phyloP scores from a whole-genome alignment of 2,888 invertebrate species.

The Abrostola triplasia region DNA sequence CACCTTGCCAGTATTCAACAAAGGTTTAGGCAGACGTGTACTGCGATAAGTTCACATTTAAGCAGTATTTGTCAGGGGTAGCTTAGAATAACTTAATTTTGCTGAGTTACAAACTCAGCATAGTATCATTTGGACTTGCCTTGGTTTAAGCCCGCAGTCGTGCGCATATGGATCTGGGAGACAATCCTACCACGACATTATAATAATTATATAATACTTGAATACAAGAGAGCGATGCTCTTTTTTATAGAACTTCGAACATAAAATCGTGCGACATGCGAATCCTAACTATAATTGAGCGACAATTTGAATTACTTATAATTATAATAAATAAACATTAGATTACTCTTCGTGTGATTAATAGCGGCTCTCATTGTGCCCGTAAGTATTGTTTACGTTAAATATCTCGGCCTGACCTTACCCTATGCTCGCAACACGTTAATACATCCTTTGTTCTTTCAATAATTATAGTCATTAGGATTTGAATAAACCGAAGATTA shows the following conservation, averaged over 20 bases:
- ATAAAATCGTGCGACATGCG: slow-evolving; percentile 34
- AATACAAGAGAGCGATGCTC: too few relatives aligned
- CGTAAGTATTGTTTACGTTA: slow-evolving; percentile 23
- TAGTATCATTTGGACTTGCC: too few relatives aligned
- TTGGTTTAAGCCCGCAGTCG: too few relatives aligned
- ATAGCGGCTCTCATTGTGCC: slow-evolving; percentile 30
- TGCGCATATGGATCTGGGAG: too few relatives aligned
- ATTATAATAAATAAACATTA: slow-evolving; percentile 1
- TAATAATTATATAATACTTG: too few relatives aligned
- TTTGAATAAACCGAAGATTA: slow-evolving; percentile 16
- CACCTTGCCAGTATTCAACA: too few relatives aligned
- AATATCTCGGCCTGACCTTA: slow-evolving; percentile 29
- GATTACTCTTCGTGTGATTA: slow-evolving; percentile 4
- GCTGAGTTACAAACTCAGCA: too few relatives aligned
- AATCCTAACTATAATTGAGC: slow-evolving; percentile 3
- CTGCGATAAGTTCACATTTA: too few relatives aligned
- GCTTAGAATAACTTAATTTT: too few relatives aligned
- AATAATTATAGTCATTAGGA: slow-evolving; percentile 11
- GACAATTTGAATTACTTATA: background rate
- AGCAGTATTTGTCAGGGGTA: too few relatives aligned
- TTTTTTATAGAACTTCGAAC: background rate
- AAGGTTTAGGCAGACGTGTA: too few relatives aligned
- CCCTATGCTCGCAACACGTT: slow-evolving; percentile 7
- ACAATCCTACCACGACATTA: too few relatives aligned
- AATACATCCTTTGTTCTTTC: slow-evolving; percentile 31